Conservation (phyloP, 2,113 vertebrate genomes). For the Collichthys lucidus region DNA sequence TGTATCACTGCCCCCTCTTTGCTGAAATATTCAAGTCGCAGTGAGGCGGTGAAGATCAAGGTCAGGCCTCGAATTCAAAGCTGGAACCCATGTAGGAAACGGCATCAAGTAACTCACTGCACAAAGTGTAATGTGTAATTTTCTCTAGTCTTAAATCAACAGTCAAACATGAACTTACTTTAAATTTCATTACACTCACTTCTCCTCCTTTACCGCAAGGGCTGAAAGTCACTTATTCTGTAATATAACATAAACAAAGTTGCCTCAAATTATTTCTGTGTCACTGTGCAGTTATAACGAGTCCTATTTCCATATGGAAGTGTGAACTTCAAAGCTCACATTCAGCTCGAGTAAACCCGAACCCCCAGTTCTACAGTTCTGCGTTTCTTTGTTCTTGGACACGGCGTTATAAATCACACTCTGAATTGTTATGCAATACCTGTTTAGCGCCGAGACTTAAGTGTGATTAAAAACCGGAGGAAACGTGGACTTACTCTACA, state of each 20-base stretch:
- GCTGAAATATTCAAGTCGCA: constrained; percentile 39
- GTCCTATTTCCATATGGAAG: constrained; percentile 19
- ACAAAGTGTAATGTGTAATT: constrained; percentile 5
- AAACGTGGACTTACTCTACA: constrained; percentile 18
- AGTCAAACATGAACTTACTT: not conserved
- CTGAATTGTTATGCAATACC: constrained; percentile 30
- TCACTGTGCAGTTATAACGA: constrained; percentile 1
- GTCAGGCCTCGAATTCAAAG: constrained; percentile 56
- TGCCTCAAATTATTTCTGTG: constrained; percentile 9
- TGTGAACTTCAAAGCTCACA: constrained; percentile 51
- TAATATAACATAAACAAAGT: constrained; percentile 25
- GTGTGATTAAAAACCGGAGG: constrained; percentile 44
- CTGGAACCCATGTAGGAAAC: constrained; percentile 3
- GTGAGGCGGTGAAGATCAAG: constrained; percentile 54
- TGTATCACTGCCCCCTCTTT: constrained; percentile 39
- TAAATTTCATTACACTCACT: not conserved
- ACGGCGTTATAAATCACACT: constrained; percentile 37
- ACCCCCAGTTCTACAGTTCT: not conserved
- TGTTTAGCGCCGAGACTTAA: constrained; percentile 25
- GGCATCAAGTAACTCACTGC: not conserved
- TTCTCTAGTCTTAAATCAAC: constrained; percentile 20
- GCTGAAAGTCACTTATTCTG: constrained; percentile 6
- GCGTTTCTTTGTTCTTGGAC: constrained; percentile 19
- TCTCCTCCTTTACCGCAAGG: not conserved
- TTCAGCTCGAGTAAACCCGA: constrained; percentile 10